These are phyloP conservation scores for Eurystomus glaucurus DNA, from an alignment of 2,797 vertebrate genomes.

Conservation along the genomic window DNA sequence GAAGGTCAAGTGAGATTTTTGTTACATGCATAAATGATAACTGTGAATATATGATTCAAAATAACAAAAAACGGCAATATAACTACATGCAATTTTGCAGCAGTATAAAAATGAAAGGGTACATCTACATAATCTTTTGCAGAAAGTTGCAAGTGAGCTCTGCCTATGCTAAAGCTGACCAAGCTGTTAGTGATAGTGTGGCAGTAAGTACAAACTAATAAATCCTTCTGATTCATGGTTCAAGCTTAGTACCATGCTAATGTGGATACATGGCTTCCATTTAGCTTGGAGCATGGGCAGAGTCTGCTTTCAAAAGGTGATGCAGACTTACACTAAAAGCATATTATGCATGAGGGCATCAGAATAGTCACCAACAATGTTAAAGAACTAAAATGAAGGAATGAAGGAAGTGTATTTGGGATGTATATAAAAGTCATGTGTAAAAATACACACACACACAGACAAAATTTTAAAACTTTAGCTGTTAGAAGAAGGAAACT, in stretches of 20 bases:
- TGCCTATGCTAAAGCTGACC: not conserved
- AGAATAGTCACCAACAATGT: not conserved
- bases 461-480: not conserved
- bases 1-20: not conserved
- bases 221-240: not conserved
- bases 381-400: not conserved
- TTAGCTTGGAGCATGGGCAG: not conserved
- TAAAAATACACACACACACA: accelerated
- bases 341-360: not conserved
- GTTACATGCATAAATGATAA: not conserved
- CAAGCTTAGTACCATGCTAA: not conserved
- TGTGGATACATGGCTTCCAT: not conserved
- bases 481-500: not conserved
- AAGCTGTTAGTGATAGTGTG: not conserved
- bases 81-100: not conserved
- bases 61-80: not conserved
- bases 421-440: accelerated
- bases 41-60: not conserved
- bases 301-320: not conserved
- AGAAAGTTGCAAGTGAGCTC: not conserved
- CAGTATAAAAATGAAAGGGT: not conserved
- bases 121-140: not conserved
- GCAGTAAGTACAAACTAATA: not conserved
- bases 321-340: not conserved
- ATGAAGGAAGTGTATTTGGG: not conserved